Conservation (phyloP, 37 sponge, comb jelly and placozoan genomes). For the Spongilla lacustris region DNA sequence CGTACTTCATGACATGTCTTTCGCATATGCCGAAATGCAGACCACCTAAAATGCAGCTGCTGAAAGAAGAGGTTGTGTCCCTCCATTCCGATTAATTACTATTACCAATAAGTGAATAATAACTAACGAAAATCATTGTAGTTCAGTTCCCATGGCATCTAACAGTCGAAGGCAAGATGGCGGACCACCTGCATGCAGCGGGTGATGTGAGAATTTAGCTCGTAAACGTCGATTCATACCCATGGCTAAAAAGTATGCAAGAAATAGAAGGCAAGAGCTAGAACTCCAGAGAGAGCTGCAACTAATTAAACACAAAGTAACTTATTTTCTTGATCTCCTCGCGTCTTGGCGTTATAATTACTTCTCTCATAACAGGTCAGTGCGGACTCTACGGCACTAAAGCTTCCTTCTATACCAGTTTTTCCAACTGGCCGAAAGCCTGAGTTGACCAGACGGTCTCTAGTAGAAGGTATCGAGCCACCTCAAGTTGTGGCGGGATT, state of each 20-base stretch:
- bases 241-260: conserved; percentile 16
- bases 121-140: too few relatives aligned
- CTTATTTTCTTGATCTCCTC: neutral
- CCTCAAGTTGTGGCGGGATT: neutral
- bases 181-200: too few relatives aligned
- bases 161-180: too few relatives aligned
- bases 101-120: too few relatives aligned
- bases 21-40: neutral
- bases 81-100: too few relatives aligned
- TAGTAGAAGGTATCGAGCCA: neutral
- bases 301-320: conserved; percentile 33
- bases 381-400: neutral
- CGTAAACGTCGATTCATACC: too few relatives aligned
- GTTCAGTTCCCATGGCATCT: too few relatives aligned
- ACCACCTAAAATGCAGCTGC: conserved; percentile 32
- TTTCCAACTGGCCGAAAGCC: neutral
- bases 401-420: neutral
- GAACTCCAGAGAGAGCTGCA: conserved; percentile 35
- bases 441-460: neutral
- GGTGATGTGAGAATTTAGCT: too few relatives aligned
- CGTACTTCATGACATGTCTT: neutral
- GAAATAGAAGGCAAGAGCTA: conserved; percentile 35
- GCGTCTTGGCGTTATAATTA: too few relatives aligned
- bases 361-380: neutral
- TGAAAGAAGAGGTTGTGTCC: too few relatives aligned